Evolutionary conservation across 2,797 vertebrate species (phyloP), one percentile per base, ranked within the genome.

Genomic region (Margarornis squamiger): DNA sequence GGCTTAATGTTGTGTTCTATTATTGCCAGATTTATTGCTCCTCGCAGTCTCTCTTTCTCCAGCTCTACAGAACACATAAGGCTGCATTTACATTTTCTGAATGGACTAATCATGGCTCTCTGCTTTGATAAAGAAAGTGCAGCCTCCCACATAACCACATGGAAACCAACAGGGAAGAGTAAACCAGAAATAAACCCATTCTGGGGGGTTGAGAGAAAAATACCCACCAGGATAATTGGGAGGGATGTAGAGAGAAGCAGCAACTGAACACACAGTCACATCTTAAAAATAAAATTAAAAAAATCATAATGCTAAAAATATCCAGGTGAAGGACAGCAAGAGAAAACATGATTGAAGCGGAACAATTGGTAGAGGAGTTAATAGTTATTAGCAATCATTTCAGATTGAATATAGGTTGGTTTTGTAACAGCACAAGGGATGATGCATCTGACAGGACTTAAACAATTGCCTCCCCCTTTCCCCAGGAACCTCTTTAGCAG

Each of bases 41-140:
- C 92, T 92, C 46, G 15, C 91, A 92, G 89, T 17, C 87, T 86
- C 23, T 78, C 79, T 48, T 78, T 88, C 87, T 39, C 77, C 66
- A 49, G 51, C 39, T 52, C 92, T 68, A 81, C 92, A 87, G 38
- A 94, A 74, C 94, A 76, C 72, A 90, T 72, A 78, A 90, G 51
- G 91, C 84, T 78, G 78, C 96, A 97, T 97, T 97, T 97, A 94
- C 97, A 97, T 97, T 97, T 97, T 96, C 97, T 97, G 97, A 97
- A 97, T 97, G 97, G 97, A 96, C 97, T 97, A 96, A 97, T 97
- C 97, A 97, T 45, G 96, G 88, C 91, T 93, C 88, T 91, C 78
- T 65, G 85, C 96, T 97, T 96, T 95, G 95, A 95, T 90, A 96
- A 90, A 92, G 96, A 96, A 88, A 80, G 57, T 93, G 92, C 91